Percentiles rank a stretch among this genome's conserved stretches.
Evolutionary conservation across 35 echinoderm and acorn worm species (phyloP).

Genomic region (Anneissia japonica): DNA sequence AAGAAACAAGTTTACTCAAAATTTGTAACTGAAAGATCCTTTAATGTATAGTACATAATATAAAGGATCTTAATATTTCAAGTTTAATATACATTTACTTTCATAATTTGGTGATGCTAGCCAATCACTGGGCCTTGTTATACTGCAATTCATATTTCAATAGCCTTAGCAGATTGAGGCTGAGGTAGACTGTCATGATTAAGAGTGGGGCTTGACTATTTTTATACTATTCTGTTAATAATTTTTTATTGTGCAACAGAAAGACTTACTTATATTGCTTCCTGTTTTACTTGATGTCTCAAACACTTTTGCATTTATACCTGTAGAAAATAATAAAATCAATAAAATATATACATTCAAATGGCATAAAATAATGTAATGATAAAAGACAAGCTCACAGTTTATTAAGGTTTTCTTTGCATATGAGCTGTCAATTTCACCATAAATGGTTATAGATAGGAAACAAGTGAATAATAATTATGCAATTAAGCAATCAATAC

Average conservation of each 20-base stretch:
- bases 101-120: neutral
- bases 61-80: neutral
- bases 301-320: slow-evolving; percentile 55
- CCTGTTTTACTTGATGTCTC: slow-evolving; percentile 84
- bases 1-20: neutral
- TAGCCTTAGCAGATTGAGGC: neutral
- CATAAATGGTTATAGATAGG: too few relatives aligned
- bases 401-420: neutral
- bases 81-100: too few relatives aligned
- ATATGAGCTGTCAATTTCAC: too few relatives aligned
- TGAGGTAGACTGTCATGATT: neutral
- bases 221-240: neutral
- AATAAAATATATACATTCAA: too few relatives aligned
- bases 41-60: neutral
- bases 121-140: neutral
- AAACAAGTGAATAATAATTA: too few relatives aligned
- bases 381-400: neutral
- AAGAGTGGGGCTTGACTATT: neutral
- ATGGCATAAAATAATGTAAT: too few relatives aligned
- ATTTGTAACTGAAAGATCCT: slow-evolving; percentile 4
- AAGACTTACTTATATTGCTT: slow-evolving; percentile 63
- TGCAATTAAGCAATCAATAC: too few relatives aligned
- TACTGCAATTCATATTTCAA: too few relatives aligned
- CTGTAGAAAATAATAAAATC: slow-evolving; percentile 25
- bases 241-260: neutral